phyloP scores from a whole-genome alignment of 2,797 vertebrate genomes.

The Enteromius mattozi region DNA sequence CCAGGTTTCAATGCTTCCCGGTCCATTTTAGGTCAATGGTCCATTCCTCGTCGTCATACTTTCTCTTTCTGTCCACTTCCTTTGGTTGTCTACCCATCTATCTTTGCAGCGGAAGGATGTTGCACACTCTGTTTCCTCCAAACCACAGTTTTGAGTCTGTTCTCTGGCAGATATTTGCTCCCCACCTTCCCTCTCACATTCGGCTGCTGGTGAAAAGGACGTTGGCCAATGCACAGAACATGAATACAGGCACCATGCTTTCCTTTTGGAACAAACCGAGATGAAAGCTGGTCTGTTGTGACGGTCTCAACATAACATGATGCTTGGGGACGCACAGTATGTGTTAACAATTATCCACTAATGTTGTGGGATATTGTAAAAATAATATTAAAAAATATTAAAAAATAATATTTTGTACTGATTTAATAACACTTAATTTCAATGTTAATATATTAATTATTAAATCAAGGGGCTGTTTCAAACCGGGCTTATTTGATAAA shows the following conservation, averaged over 20 bases:
- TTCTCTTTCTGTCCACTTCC: neutral
- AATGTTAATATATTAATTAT: neutral
- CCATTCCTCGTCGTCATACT: neutral
- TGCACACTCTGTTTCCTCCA: conserved; percentile 51
- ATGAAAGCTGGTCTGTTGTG: neutral
- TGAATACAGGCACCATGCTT: neutral
- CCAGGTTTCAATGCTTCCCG: neutral
- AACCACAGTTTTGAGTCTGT: conserved; percentile 30
- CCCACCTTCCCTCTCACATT: neutral
- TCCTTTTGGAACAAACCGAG: neutral
- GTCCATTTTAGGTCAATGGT: neutral
- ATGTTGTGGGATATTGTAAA: neutral
- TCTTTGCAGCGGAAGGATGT: conserved; percentile 60
- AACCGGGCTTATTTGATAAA: too few relatives aligned
- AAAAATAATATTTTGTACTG: neutral
- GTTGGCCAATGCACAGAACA: neutral
- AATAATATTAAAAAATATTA: too few relatives aligned
- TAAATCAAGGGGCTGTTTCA: neutral
- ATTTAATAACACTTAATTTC: neutral
- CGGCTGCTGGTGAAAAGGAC: conserved; percentile 1
- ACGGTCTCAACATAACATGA: neutral
- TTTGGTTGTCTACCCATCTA: conserved; percentile 23
- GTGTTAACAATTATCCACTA: neutral
- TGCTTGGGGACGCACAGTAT: neutral
- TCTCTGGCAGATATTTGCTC: conserved; percentile 7